Conservation (phyloP, 2,888 invertebrate genomes). For the Desoria tigrina region DNA sequence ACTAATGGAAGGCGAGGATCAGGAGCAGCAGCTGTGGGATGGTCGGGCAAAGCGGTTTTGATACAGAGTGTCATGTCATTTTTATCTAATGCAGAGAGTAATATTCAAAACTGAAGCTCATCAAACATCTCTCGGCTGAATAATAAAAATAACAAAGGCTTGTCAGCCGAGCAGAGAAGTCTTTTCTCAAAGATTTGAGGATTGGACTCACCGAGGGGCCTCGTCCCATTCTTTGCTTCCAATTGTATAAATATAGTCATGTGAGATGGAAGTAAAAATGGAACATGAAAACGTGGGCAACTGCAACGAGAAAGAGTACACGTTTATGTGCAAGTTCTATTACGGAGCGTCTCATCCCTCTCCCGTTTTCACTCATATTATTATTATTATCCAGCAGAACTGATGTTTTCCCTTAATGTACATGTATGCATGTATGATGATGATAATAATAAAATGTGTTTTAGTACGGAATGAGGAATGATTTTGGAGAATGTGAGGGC, state of each 20-base stretch:
- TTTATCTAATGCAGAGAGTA: background rate
- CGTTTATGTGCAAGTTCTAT: too few species aligned
- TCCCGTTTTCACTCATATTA: too few species aligned
- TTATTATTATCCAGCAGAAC: too few species aligned
- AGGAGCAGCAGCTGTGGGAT: background rate
- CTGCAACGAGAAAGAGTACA: too few species aligned
- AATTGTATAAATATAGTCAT: too few species aligned
- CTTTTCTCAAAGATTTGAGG: constrained; percentile 5
- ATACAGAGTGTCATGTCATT: constrained; percentile 16
- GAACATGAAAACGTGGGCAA: background rate
- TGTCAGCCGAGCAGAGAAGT: background rate
- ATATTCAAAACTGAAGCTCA: constrained; percentile 18
- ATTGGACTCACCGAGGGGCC: constrained; percentile 17
- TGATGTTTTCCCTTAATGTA: too few species aligned
- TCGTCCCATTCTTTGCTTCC: background rate
- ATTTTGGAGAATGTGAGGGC: constrained; percentile 14
- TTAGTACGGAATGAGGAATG: constrained; percentile 4
- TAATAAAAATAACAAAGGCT: constrained; percentile 18
- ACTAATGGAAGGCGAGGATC: too few species aligned
- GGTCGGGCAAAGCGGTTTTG: background rate
- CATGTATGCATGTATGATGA: constrained; percentile 6
- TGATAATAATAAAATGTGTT: constrained; percentile 8
- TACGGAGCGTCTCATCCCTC: too few species aligned
- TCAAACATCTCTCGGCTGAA: constrained; percentile 20
- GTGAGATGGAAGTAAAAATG: background rate